A percentile compares a stretch with the other conserved stretches of the same genome.
Conservation (phyloP, 2,888 invertebrate species). For the Meteorus colon region DNA sequence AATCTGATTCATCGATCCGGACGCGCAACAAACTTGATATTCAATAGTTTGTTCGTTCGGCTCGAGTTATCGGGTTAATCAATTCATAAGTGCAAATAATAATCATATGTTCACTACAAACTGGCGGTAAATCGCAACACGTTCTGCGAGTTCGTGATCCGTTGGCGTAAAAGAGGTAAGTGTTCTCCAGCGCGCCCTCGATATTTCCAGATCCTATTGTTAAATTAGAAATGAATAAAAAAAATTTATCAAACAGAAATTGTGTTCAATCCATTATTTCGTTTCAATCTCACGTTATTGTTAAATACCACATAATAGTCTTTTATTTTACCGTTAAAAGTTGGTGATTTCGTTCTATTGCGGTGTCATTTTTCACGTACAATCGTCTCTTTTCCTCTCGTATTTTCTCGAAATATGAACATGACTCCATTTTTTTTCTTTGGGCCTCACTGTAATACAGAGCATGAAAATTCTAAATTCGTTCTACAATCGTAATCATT, state of each 20-base stretch:
- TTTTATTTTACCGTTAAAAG: conserved; percentile 61
- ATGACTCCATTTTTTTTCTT: conserved; percentile 43
- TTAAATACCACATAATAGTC: background rate
- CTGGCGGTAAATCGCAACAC: conserved; percentile 56
- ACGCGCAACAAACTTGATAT: conserved; percentile 72
- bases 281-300: background rate
- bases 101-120: conserved; percentile 15
- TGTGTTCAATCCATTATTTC: conserved; percentile 16
- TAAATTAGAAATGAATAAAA: conserved; percentile 10
- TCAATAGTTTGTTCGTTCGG: conserved; percentile 72
- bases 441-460: conserved; percentile 51
- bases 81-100: conserved; percentile 25
- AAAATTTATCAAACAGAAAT: background rate
- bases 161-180: conserved; percentile 66
- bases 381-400: conserved; percentile 43
- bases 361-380: conserved; percentile 56
- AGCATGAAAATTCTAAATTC: background rate
- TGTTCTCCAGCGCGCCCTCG: conserved; percentile 66
- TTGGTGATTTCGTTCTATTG: conserved; percentile 60
- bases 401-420: conserved; percentile 21
- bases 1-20: conserved; percentile 70
- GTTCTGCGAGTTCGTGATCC: conserved; percentile 65
- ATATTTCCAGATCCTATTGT: conserved; percentile 63
- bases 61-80: conserved; percentile 71
- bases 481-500: background rate